Evolutionary conservation across 2,888 invertebrate species (phyloP).

Genomic region (Napeogenes inachia): DNA sequence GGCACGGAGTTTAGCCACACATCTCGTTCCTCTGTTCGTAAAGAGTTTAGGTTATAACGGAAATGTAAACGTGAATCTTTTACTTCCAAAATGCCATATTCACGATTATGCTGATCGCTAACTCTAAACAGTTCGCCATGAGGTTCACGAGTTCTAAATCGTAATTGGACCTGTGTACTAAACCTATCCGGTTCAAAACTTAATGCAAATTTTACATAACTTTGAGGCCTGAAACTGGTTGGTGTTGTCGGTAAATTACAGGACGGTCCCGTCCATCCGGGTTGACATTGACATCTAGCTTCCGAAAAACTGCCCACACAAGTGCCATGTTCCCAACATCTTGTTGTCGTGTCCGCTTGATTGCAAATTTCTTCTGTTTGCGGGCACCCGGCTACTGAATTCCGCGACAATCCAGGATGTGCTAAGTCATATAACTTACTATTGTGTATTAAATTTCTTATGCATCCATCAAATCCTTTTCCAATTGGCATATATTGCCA

Average conservation of each 20-base stretch:
- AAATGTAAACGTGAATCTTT: conserved; percentile 93
- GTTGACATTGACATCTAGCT: conserved; percentile 94
- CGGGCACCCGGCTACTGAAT: conserved; percentile 93
- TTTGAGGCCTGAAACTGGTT: conserved; percentile 94
- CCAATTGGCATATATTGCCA: conserved; percentile 95
- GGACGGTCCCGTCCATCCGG: conserved; percentile 95
- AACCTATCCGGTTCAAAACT: conserved; percentile 96
- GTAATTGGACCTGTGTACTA: conserved; percentile 93
- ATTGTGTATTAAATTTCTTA: conserved; percentile 96
- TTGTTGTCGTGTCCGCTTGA: conserved; percentile 88
- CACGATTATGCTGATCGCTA: conserved; percentile 94
- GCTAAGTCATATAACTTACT: conserved; percentile 97
- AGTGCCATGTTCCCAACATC: conserved; percentile 96
- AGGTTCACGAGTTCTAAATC: conserved; percentile 95
- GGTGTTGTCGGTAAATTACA: conserved; percentile 91
- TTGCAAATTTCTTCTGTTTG: conserved; percentile 95
- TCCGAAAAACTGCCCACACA: conserved; percentile 94
- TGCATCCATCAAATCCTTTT: conserved; percentile 96
- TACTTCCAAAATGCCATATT: conserved; percentile 94
- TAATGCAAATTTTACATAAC: conserved; percentile 97
- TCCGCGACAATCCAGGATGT: conserved; percentile 91
- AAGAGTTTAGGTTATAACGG: conserved; percentile 93
- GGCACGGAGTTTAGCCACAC: conserved; percentile 93
- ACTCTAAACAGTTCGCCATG: conserved; percentile 96
- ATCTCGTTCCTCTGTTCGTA: conserved; percentile 92